A percentile compares a stretch with the other conserved stretches of the same genome.
Evolutionary conservation across 1,140 invertebrate genomes (phyloP).

Genomic region (Lepidostoma basale): DNA sequence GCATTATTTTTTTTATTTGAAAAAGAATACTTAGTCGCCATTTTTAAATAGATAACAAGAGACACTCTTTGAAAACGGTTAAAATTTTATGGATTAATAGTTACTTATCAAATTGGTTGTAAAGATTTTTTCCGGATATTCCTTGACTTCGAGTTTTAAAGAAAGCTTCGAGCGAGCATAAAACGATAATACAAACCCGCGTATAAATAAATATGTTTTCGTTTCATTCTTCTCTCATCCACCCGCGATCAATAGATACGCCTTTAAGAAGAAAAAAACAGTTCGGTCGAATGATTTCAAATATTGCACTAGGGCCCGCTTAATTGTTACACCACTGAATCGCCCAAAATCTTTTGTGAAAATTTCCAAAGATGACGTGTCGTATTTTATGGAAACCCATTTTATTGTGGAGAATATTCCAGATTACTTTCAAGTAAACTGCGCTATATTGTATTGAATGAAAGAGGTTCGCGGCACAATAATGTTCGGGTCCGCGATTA

Average conservation of each 20-base stretch:
- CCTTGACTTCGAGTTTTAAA: conserved; percentile 15
- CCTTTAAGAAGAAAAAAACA: conserved; percentile 12
- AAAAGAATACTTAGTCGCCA: too few relatives aligned
- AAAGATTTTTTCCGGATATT: not conserved
- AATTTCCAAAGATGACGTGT: conserved; percentile 25
- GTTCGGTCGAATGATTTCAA: conserved; percentile 13
- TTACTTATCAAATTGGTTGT: too few relatives aligned
- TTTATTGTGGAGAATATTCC: conserved; percentile 25
- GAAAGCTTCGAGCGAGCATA: not conserved
- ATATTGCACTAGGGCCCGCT: not conserved
- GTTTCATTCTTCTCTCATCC: not conserved
- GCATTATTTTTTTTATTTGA: too few relatives aligned
- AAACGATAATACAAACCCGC: conserved; percentile 8
- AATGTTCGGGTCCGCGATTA: not conserved
- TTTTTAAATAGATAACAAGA: too few relatives aligned
- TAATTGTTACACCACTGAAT: conserved; percentile 27
- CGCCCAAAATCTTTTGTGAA: conserved; percentile 22
- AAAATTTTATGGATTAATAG: too few relatives aligned
- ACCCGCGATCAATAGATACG: conserved; percentile 13
- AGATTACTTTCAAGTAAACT: conserved; percentile 29
- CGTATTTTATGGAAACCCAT: conserved; percentile 30
- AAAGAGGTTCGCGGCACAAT: conserved; percentile 19
- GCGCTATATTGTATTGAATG: conserved; percentile 5
- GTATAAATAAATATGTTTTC: not conserved
- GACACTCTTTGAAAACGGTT: too few relatives aligned